Conservation (phyloP, 2,888 invertebrate genomes). For the Choristoneura rosaceana region DNA sequence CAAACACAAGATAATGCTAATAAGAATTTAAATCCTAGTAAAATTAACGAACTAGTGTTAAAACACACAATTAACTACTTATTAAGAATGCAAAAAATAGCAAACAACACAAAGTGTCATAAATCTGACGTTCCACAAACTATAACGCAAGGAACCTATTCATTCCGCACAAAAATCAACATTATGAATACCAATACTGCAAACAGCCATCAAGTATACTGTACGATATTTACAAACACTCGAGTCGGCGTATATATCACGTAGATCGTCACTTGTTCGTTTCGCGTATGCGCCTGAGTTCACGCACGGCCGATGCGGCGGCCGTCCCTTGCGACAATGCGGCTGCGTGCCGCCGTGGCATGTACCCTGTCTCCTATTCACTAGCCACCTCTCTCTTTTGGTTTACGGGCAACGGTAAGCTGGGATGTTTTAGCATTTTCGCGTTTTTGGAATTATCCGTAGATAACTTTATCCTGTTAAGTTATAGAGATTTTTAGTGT, state of each 20-base stretch:
- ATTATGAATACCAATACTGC: conserved; percentile 34
- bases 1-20: background rate
- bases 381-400: conserved; percentile 84
- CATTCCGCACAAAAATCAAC: conserved; percentile 38
- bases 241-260: conserved; percentile 22
- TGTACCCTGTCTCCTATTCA: conserved; percentile 71
- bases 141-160: conserved; percentile 10
- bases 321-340: conserved; percentile 81
- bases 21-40: background rate
- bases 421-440: conserved; percentile 41
- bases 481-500: background rate
- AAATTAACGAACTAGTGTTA: background rate
- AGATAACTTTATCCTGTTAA: background rate
- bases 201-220: conserved; percentile 7
- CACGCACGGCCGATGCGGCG: conserved; percentile 77
- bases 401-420: conserved; percentile 67
- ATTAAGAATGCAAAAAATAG: background rate
- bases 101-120: conserved; percentile 15
- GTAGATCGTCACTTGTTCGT: conserved; percentile 41
- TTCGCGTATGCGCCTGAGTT: conserved; percentile 68
- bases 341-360: conserved; percentile 67
- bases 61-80: background rate
- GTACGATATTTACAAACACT: conserved; percentile 42
- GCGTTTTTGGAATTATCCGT: conserved; percentile 13
- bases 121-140: background rate